A percentile compares a stretch with the other conserved stretches of the same genome.
Conservation (phyloP, 1,140 invertebrate genomes). For the Hylyphantes graminicola region DNA sequence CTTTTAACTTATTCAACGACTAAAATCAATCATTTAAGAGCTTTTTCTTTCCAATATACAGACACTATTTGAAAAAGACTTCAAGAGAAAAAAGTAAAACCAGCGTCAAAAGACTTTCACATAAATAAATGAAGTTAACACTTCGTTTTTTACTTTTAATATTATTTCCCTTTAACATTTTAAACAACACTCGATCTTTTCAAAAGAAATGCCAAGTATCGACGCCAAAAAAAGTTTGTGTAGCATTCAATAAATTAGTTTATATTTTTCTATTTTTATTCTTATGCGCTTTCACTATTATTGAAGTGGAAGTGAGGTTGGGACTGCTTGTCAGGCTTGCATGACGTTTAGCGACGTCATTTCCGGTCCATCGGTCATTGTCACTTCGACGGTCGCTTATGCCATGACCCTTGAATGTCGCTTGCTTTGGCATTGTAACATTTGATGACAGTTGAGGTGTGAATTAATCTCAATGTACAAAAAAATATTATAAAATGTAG, state of each 20-base stretch:
- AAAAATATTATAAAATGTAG: no score
- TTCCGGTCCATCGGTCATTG: conserved; percentile 56
- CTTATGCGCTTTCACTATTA: conserved; percentile 19
- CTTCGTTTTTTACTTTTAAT: neutral
- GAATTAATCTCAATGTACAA: no score
- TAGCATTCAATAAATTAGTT: conserved; percentile 13
- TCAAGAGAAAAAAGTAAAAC: conserved; percentile 11
- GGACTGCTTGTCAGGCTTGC: conserved; percentile 30
- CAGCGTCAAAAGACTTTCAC: conserved; percentile 1
- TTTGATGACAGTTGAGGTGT: neutral
- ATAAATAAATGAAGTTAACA: conserved; percentile 33
- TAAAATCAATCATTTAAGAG: conserved; percentile 30
- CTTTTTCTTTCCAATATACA: neutral
- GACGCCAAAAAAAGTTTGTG: neutral
- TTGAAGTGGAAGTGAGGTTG: conserved; percentile 34
- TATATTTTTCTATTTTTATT: neutral
- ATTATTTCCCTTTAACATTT: neutral
- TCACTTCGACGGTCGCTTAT: conserved; percentile 19
- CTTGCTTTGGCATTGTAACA: conserved; percentile 19
- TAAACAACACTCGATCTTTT: neutral
- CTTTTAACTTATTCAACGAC: neutral
- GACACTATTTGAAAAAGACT: conserved; percentile 17
- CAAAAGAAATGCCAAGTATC: neutral
- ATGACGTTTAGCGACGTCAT: conserved; percentile 47
- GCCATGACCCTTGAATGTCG: conserved; percentile 38